Evolutionary conservation across 2,888 invertebrate genomes (phyloP), one percentile per base, ranked within the genome.

Genomic region (Cremastinae sp.): DNA sequence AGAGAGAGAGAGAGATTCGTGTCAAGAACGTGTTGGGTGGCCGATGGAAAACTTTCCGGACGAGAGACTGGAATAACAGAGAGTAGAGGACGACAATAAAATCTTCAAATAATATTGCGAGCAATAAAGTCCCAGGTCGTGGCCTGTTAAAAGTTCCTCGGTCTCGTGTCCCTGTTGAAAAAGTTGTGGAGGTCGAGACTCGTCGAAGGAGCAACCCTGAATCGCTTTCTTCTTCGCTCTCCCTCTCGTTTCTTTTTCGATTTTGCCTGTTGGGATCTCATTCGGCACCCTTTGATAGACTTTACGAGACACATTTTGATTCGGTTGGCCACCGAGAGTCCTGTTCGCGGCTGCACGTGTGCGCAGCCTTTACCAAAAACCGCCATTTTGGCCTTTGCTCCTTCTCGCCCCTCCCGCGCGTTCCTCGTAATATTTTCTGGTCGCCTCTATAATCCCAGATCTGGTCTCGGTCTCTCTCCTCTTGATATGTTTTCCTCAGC

Each of bases 21-120:
- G 22, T 39, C 16, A 28, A 16, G 43, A 59, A 59, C 79, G 49
- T 35, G 66, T 51, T 78, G 79, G 79, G 81, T 80, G 81, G 79
- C 65, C 79, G 12, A 12, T 68, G 77, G 74, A 79, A 66, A 79
- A 80, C 78, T 68, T 70, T 14, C 28, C 28, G 28, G 28, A 28
- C 62, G 51, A 39, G 37, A 56, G 56, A 59, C 61, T 49, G 62
- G 73, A 64, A 75, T 75, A 74, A 78, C 68, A 77, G 53, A 71
- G 69, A 70, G 78, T 59, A 68, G 65, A 74, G 43, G 49, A 74
- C 80, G 83, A 84, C 82, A 78, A 85, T 86, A 86, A 86, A 85
- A 83, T 84, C 83, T 81, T 83, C 82, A 81, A 86, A 86, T 85
- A 86, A 85, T 85, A 86, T 85, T 82, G 80, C 83, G 81, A 81